Evolutionary conservation across 23 tunicate species (phyloP).

Genomic region (Diplosoma virens): DNA sequence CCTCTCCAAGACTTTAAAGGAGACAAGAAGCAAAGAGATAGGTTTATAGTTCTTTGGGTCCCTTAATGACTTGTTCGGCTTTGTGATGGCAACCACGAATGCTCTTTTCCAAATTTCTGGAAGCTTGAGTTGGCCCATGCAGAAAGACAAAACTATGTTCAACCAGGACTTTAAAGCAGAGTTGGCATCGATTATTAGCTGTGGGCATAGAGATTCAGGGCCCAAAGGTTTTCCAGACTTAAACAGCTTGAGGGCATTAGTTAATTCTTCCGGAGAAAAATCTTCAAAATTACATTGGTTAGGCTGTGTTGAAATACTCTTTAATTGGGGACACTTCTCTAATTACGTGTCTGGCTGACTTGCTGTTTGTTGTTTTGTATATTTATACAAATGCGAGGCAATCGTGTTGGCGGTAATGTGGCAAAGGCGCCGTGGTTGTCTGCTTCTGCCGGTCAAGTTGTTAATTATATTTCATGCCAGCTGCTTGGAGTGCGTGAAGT

Average conservation of each 20-base stretch:
- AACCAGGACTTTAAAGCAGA: too few relatives aligned
- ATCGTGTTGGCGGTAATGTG: not conserved
- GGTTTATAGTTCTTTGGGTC: not conserved
- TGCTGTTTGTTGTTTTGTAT: not conserved
- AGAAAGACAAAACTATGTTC: too few relatives aligned
- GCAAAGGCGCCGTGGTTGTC: not conserved
- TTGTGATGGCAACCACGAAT: not conserved
- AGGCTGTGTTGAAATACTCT: not conserved
- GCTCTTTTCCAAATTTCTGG: not conserved
- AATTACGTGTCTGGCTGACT: too few relatives aligned
- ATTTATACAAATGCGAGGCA: not conserved
- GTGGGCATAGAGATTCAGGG: conserved; percentile 10
- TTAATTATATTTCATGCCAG: not conserved
- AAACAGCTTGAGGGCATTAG: not conserved
- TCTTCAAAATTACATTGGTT: not conserved
- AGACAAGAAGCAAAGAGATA: not conserved
- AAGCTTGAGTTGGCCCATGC: too few relatives aligned
- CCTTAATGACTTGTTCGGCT: not conserved
- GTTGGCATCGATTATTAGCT: not conserved
- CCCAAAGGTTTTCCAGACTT: conserved; percentile 12
- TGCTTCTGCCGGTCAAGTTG: not conserved
- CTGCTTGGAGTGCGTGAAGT: not conserved
- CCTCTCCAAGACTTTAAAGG: not conserved
- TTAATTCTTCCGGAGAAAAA: conserved; percentile 4
- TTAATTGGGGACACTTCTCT: not conserved